Base-by-base conservation (phyloP, 2,797 vertebrate genomes). In the Sebastes cheni region DNA sequence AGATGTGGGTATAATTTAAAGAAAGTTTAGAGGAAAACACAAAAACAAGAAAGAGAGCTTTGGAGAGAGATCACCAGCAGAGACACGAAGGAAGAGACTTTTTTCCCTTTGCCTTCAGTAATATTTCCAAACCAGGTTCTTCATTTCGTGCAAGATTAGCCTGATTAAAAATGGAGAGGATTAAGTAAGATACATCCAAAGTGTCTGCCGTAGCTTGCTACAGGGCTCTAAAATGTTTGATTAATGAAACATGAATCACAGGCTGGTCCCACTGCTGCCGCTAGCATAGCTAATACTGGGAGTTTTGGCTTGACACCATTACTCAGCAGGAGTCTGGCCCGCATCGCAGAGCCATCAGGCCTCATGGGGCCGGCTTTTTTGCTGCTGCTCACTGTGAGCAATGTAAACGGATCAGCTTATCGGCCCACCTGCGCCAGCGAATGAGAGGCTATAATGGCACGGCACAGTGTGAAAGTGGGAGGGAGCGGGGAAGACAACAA, bases 181-280 rank as follows among this genome's bases (percentile, higher is more conserved):
- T 93, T 92, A 88, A 86, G 86, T 83, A 76, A 81, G 81, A 93
- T 93, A 83, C 90, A 89, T 91, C 75, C 83, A 89, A 83, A 91
- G 80, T 78, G 88, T 91, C 86, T 86, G 79, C 76, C 66, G 82
- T 54, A 84, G 81, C 75, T 88, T 54, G 89, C 91, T 89, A 79
- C 81, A 67, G 87, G 90, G 90, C 85, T 90, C 67, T 68, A 79
- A 89, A 89, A 88, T 91, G 86, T 94, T 91, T 94, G 93, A 95
- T 93, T 93, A 93, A 95, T 93, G 91, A 90, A 90, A 91, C 89
- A 92, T 93, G 93, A 95, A 91, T 93, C 88, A 90, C 85, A 84
- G 82, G 82, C 89, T 71, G 82, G 84, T 89, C 83, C 87, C 88
- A 80, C 77, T 69, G 86, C 83, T 84, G 85, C 87, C 60, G 82